Conservation (phyloP, 92 coral and sea anemone species). For the Epizoanthus rinbou region DNA sequence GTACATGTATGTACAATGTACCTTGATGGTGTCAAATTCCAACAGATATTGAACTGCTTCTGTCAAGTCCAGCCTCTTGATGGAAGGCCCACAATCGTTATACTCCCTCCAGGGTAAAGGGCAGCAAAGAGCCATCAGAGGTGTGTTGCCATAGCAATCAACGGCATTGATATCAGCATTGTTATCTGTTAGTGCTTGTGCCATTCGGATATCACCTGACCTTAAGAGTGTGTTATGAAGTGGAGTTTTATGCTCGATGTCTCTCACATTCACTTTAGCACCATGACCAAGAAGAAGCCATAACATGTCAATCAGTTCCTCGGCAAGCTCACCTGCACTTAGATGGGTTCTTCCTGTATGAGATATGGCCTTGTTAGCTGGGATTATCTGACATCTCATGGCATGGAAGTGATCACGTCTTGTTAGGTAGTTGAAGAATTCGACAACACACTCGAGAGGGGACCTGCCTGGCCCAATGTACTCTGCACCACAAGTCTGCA, state of each 20-base stretch:
- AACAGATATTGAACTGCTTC: conserved; percentile 69
- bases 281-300: conserved; percentile 86
- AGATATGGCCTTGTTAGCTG: conserved; percentile 46
- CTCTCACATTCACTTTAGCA: conserved; percentile 78
- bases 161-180: conserved; percentile 75
- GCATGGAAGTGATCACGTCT: conserved; percentile 40
- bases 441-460: conserved; percentile 79
- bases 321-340: conserved; percentile 58
- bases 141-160: conserved; percentile 86
- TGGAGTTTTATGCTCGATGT: conserved; percentile 79
- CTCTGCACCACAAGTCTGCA: conserved; percentile 83
- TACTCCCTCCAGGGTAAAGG: conserved; percentile 82
- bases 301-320: conserved; percentile 67
- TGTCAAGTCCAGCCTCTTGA: conserved; percentile 56
- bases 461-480: conserved; percentile 83
- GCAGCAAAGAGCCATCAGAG: conserved; percentile 82
- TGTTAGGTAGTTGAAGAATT: conserved; percentile 71
- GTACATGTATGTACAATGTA: conserved; percentile 29
- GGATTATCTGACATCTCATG: conserved; percentile 25
- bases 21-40: conserved; percentile 78
- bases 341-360: conserved; percentile 43
- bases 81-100: conserved; percentile 73
- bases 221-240: conserved; percentile 72
- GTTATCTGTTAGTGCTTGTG: conserved; percentile 78
- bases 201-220: conserved; percentile 76